Evolutionary conservation across 1,140 invertebrate genomes (phyloP).

Genomic region (Sminthurinus signatus): DNA sequence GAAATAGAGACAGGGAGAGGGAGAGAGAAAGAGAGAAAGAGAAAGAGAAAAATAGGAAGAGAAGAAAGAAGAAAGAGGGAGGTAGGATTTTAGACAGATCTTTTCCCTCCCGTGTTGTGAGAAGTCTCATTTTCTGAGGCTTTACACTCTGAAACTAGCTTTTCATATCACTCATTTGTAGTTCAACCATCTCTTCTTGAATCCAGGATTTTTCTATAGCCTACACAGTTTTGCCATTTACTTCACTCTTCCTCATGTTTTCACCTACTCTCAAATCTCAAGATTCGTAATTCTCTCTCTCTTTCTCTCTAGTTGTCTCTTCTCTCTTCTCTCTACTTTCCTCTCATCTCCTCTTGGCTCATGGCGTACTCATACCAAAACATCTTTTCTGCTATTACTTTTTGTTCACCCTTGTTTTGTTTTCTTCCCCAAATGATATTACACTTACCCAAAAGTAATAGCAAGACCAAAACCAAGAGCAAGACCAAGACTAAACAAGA

Average conservation of each 20-base stretch:
- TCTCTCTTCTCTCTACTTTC: no score
- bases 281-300: no score
- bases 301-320: no score
- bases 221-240: background rate
- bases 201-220: background rate
- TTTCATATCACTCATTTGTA: conserved; percentile 24
- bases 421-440: no score
- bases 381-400: no score
- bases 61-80: conserved; percentile 4
- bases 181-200: background rate
- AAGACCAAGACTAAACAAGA: no score
- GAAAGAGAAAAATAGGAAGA: background rate
- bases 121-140: conserved; percentile 16
- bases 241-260: background rate
- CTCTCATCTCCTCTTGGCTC: no score
- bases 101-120: conserved; percentile 6
- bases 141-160: background rate
- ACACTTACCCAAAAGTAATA: no score
- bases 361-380: no score
- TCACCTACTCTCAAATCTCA: no score
- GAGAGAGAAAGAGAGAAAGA: conserved; percentile 3
- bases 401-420: no score
- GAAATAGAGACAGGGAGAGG: background rate
- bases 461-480: no score
- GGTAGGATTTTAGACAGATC: conserved; percentile 6